Evolutionary conservation across 2,113 vertebrate species (phyloP).

Genomic region (Oceanites oceanicus): DNA sequence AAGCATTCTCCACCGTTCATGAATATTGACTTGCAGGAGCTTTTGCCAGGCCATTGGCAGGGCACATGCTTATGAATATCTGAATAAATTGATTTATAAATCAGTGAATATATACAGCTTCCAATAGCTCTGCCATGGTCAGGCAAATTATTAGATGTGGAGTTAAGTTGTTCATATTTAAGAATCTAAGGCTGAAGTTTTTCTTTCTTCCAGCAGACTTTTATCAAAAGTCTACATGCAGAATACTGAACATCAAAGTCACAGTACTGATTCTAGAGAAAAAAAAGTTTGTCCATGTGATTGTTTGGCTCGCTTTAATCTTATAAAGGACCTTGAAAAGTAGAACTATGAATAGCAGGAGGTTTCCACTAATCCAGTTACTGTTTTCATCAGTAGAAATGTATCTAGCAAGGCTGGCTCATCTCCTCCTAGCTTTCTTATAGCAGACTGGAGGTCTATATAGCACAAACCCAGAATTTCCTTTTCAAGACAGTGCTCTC

Average conservation of each 20-base stretch:
- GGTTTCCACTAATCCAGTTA: neutral
- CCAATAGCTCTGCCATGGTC: neutral
- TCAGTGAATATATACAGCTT: neutral
- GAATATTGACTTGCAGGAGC: neutral
- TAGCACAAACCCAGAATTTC: neutral
- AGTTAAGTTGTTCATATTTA: neutral
- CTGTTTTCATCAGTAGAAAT: neutral
- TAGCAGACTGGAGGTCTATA: neutral
- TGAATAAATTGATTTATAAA: neutral
- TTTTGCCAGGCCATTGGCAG: neutral
- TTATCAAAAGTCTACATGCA: neutral
- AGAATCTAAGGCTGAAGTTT: neutral
- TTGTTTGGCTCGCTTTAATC: neutral
- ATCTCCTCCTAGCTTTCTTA: neutral
- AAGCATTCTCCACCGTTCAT: neutral
- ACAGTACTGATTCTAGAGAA: neutral
- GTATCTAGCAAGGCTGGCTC: neutral
- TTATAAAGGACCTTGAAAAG: neutral
- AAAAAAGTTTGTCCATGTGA: neutral
- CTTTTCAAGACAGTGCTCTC: neutral
- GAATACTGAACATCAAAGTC: neutral
- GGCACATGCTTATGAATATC: neutral
- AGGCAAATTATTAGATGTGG: neutral
- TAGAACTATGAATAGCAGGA: neutral
- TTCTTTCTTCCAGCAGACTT: neutral